Evolutionary conservation across 2,113 vertebrate species (phyloP).

Genomic region (Neogale vison): DNA sequence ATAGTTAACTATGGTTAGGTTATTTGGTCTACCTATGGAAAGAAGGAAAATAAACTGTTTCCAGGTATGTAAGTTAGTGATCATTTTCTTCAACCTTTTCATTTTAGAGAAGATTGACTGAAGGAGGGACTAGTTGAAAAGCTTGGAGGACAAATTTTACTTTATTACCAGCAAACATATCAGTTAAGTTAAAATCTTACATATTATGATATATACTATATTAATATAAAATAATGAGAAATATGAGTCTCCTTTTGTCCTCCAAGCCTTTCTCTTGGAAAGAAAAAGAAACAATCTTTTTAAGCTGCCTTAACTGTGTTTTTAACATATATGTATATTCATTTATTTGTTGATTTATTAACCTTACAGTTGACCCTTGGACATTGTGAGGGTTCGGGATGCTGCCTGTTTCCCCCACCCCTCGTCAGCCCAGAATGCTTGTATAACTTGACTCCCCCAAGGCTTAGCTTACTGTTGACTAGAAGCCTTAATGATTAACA

Average conservation of each 20-base stretch:
- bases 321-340: background rate
- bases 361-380: background rate
- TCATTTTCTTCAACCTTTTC: background rate
- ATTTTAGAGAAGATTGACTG: background rate
- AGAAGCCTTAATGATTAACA: background rate
- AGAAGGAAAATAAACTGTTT: slow-evolving; percentile 15
- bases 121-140: background rate
- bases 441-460: background rate
- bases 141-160: background rate
- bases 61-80: background rate
- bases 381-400: background rate
- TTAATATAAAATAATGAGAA: background rate
- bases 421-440: background rate
- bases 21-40: background rate
- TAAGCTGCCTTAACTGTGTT: background rate
- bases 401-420: background rate
- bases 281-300: background rate
- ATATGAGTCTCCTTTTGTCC: background rate
- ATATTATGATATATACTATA: background rate
- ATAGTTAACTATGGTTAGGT: slow-evolving; percentile 18
- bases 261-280: background rate
- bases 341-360: background rate
- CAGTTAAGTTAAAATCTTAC: background rate
- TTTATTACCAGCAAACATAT: background rate
- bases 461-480: background rate